Percentiles rank a stretch among this genome's conserved stretches.
Evolutionary conservation across 2,113 vertebrate species (phyloP).

Genomic region (Cacatua alba): DNA sequence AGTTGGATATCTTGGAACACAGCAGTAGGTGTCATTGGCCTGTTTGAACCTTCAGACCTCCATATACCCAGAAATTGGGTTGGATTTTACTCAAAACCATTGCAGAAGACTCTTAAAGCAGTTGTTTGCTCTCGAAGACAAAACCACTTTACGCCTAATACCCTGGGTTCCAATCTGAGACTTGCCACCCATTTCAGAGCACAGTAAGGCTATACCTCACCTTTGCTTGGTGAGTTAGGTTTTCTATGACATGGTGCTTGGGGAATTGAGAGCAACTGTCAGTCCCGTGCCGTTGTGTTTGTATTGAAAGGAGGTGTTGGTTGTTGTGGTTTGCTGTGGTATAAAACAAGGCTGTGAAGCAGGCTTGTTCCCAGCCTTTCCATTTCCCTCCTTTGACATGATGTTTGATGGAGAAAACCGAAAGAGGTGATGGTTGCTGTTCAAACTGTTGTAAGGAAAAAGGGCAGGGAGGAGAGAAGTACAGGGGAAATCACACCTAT

Average conservation of each 20-base stretch:
- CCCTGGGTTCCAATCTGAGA: background rate
- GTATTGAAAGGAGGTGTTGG: background rate
- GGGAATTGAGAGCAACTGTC: background rate
- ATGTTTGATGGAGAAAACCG: background rate
- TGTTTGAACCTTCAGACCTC: background rate
- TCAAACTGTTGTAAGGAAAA: background rate
- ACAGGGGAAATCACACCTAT: accelerated
- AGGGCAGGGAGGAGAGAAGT: background rate
- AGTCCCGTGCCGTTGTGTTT: background rate
- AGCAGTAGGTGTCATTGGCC: background rate
- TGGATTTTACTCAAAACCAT: background rate
- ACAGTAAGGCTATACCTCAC: accelerated
- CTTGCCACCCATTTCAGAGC: background rate
- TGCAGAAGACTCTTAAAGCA: background rate
- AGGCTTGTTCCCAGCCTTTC: background rate
- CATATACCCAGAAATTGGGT: background rate
- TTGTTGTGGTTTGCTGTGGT: background rate
- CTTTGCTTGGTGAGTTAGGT: background rate
- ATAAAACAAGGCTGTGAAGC: background rate
- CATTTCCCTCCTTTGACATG: background rate
- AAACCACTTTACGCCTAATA: background rate
- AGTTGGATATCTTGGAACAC: accelerated
- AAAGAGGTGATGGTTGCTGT: background rate
- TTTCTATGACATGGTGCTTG: accelerated
- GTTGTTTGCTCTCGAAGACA: background rate